Evolutionary conservation across 2,888 invertebrate species (phyloP).

Genomic region (Spialia ferax): DNA sequence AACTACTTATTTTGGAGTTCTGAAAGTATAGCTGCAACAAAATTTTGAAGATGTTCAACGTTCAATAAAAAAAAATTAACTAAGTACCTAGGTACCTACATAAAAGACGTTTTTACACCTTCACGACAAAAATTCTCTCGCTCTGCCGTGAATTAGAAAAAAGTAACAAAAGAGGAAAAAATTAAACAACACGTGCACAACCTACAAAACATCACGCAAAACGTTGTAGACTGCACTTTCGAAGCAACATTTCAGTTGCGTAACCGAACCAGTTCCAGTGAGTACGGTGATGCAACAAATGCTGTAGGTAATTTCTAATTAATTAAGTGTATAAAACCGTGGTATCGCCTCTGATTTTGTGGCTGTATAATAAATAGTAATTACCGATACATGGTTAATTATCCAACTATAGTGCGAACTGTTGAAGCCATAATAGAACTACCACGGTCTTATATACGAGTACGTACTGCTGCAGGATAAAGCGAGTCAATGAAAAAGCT

Average conservation of each 20-base stretch:
- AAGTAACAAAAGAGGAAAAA: background rate
- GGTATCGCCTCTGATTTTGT: conserved; percentile 9
- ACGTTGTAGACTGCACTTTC: conserved; percentile 25
- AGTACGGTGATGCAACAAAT: conserved; percentile 26
- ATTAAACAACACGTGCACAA: conserved; percentile 21
- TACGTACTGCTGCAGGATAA: background rate
- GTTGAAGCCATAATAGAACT: background rate
- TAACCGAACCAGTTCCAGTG: conserved; percentile 30
- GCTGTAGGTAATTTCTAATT: conserved; percentile 44
- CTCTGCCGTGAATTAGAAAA: background rate
- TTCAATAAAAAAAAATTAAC: too few species aligned
- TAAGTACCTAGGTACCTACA: too few species aligned
- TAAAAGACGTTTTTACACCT: too few species aligned
- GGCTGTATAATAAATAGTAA: background rate
- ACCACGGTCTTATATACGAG: too few species aligned
- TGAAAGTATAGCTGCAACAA: too few species aligned
- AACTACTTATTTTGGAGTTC: too few species aligned
- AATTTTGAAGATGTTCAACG: too few species aligned
- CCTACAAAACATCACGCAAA: conserved; percentile 21
- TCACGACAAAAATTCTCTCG: background rate
- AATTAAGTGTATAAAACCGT: conserved; percentile 25
- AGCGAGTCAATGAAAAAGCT: too few species aligned
- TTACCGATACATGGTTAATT: background rate
- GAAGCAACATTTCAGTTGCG: conserved; percentile 29
- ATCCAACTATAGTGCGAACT: background rate